Evolutionary conservation across 92 coral and sea anemone genomes (phyloP), one percentile per base, ranked within the genome.

Genomic region (Hydrozoanthus gracilis): DNA sequence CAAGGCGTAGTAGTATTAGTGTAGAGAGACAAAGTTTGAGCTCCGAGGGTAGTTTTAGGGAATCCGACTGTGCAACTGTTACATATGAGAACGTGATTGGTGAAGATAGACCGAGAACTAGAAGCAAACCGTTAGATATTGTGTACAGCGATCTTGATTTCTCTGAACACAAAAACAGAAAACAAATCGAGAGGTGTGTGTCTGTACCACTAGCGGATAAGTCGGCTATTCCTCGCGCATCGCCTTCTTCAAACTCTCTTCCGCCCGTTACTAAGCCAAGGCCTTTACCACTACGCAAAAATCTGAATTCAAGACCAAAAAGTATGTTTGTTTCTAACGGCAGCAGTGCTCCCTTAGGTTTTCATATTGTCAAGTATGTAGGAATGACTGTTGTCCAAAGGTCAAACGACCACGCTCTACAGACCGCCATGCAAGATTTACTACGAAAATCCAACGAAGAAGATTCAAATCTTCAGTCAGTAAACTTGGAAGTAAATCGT

Each of bases 61-160:
- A 91, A 54, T 79, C 68, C 12, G 94, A 88, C 12, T 70, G 48
- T 35, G 44, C 13, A 8, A 27, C 52, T 6, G 77, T 93, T 0
- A 67, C 88, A 39, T 97, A 97, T 73, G 99, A 97, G 80, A 95
- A 93, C 79, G 20, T 97, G 4, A 67, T 88, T 17, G 84, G 87
- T 15, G 86, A 83, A 54, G 85, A 80, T 7, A 66, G 70, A 18
- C 87, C 74, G 2, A 78, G 93, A 70, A 70, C 95, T 3, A 86
- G 78, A 10, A 95, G 98, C 76, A 82, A 80, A 15, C 99, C 99
- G 35, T 92, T 97, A 8, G 95, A 93, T 77, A 97, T 97, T n/a
- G 99, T 97, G 5, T 97, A 97, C 82, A 93, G 97, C 20, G 98
- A 95, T 69, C 79, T 97, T 51, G 95, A 95, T 58, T 93, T 93